Percentiles rank a stretch among this genome's conserved stretches.
Evolutionary conservation across 1,140 invertebrate genomes (phyloP).

Genomic region (Carposina sasakii): DNA sequence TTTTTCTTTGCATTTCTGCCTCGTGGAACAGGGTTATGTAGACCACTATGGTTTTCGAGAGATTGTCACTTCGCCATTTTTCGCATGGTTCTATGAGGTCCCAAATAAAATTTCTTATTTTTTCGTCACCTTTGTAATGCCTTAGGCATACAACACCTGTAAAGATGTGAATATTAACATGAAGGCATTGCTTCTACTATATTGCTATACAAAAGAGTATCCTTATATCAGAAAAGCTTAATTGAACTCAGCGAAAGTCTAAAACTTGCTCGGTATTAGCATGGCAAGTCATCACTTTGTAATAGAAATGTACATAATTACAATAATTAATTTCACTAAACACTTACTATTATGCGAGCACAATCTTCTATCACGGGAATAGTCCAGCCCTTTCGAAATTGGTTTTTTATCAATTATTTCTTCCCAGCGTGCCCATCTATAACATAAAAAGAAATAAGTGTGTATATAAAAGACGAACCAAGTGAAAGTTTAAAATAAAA

Average conservation of each 20-base stretch:
- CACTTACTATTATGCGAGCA: conserved; percentile 91
- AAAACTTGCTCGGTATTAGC: conserved; percentile 79
- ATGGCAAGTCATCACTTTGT: conserved; percentile 77
- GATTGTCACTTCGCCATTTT: conserved; percentile 85
- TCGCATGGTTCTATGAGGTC: conserved; percentile 93
- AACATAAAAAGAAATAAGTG: conserved; percentile 43
- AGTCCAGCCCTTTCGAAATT: conserved; percentile 93
- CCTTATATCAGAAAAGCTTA: conserved; percentile 13
- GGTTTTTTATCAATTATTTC: conserved; percentile 93
- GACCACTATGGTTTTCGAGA: conserved; percentile 85
- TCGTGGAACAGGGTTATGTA: conserved; percentile 80
- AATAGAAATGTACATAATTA: neutral
- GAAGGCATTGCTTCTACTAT: too few species aligned
- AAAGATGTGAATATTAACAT: conserved; percentile 56
- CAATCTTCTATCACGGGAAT: conserved; percentile 95
- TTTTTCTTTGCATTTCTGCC: conserved; percentile 88
- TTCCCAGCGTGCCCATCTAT: conserved; percentile 96
- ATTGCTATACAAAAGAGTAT: too few species aligned
- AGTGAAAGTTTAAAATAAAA: too few species aligned
- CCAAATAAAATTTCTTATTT: conserved; percentile 97
- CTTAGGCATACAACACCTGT: conserved; percentile 93
- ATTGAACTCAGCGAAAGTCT: conserved; percentile 77
- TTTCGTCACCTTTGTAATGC: conserved; percentile 98
- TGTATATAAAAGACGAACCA: too few species aligned
- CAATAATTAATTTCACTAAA: conserved; percentile 6